phyloP scores from a whole-genome alignment of 2,888 invertebrate species.

The Dryomyza anilis region DNA sequence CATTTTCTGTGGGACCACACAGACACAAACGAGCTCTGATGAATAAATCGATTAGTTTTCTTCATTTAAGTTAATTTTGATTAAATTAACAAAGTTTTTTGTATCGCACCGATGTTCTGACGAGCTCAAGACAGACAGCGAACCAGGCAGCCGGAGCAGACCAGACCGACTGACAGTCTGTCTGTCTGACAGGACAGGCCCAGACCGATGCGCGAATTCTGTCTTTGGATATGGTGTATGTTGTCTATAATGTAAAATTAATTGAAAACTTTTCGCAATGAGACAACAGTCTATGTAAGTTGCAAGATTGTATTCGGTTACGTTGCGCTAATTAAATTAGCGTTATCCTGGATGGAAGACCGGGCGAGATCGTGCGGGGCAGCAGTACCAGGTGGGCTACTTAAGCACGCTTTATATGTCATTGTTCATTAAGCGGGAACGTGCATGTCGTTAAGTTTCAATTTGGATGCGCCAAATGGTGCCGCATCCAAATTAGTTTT shows the following conservation, averaged over 20 bases:
- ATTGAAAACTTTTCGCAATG: constrained; percentile 2
- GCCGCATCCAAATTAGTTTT: not conserved
- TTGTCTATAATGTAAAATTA: constrained; percentile 5
- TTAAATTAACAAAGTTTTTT: constrained; percentile 4
- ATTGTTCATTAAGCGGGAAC: not conserved
- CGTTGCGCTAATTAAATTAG: not conserved
- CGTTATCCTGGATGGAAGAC: too few relatives aligned
- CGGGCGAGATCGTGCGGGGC: too few relatives aligned
- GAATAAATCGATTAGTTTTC: constrained; percentile 1
- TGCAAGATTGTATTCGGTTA: not conserved
- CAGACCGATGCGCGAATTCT: too few relatives aligned
- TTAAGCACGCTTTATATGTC: too few relatives aligned
- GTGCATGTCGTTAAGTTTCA: not conserved
- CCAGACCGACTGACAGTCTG: too few relatives aligned
- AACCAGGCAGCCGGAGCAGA: too few relatives aligned
- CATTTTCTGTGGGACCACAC: not conserved
- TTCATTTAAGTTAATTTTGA: constrained; percentile 11
- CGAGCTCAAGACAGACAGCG: too few relatives aligned
- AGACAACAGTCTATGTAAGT: constrained; percentile 1
- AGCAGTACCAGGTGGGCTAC: too few relatives aligned
- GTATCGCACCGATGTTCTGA: not conserved
- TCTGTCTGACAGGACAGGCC: too few relatives aligned
- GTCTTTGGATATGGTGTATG: too few relatives aligned
- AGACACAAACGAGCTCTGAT: too few relatives aligned
- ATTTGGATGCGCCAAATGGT: not conserved